These are phyloP conservation scores for Capitella teleta DNA, from an alignment of 1,140 invertebrate species.

Conservation along the genomic window DNA sequence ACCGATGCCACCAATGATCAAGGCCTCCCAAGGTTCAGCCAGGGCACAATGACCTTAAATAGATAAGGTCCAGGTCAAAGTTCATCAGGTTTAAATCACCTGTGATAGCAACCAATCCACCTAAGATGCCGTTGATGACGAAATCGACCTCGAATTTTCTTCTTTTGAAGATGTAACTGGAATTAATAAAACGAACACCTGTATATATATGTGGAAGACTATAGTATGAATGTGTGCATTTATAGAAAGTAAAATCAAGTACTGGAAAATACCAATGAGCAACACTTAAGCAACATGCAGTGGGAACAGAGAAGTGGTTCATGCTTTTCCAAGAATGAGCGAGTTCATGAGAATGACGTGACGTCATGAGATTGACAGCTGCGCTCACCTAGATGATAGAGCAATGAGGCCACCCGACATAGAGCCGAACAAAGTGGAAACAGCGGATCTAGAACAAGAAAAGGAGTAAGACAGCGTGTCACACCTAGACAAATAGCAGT, in stretches of 20 bases:
- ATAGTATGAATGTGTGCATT: background rate
- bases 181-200: background rate
- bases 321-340: no score
- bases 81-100: no score
- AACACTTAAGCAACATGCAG: no score
- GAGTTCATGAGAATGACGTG: background rate
- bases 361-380: background rate
- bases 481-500: background rate
- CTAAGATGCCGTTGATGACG: conserved; percentile 8
- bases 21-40: conserved; percentile 23
- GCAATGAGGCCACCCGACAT: background rate
- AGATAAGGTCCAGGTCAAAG: no score
- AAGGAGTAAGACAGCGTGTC: background rate
- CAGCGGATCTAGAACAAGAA: background rate
- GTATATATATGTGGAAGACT: background rate
- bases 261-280: no score
- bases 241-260: no score
- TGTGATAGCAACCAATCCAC: conserved; percentile 1
- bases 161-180: conserved; percentile 1
- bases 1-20: conserved; percentile 34
- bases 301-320: no score
- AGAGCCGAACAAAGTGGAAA: background rate
- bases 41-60: conserved; percentile 36
- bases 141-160: conserved; percentile 1
- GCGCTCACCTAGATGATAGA: background rate